Evolutionary conservation across 2,113 vertebrate species (phyloP), one percentile per base, ranked within the genome.

Genomic region (Zapornia atra): DNA sequence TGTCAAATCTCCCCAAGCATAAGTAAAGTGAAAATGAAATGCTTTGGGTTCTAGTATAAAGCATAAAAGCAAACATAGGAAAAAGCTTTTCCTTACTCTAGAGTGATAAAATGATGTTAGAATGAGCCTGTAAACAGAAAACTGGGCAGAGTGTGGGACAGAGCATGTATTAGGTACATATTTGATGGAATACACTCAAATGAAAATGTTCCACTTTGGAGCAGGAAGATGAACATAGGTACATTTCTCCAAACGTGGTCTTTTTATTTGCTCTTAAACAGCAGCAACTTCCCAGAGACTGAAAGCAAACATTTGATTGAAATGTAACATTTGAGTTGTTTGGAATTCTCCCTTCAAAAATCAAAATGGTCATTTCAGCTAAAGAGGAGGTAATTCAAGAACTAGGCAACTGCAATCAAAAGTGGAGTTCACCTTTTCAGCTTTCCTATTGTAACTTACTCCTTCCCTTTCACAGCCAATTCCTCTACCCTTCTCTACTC

Each of bases 91-190:
- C 59, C 69, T 73, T 69, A 25, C 28, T 72, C 9, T 59, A 54
- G 59, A 64, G 40, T 12, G 57, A 16, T 6, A 15, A 65, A 65
- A 38, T 21, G 5, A 33, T 3, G 24, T 7, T 25, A 44, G 40
- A 77, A 29, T 4, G 11, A 92, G 31, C 6, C 50, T 84, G 82
- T 21, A 38, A 48, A 53, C 1, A 12, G 36, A 48, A 65, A 31
- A 9, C 4, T 0, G 0, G 40, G 46, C 57, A 22, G 34, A 36
- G 19, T 3, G 5, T 3, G 48, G 61, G 14, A 1, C 6, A 3
- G 36, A 54, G 72, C 42, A 28, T 18, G 1, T 0, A 14, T n/a
- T 22, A 36, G 60, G 4, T 2, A 10, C 5, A 10, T 22, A 15
- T 48, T 21, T 22, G 20, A 1, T 0, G 10, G 50, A 53, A 54